Conservation (phyloP, 2,797 vertebrate species). For the Acanthurus lineatus region DNA sequence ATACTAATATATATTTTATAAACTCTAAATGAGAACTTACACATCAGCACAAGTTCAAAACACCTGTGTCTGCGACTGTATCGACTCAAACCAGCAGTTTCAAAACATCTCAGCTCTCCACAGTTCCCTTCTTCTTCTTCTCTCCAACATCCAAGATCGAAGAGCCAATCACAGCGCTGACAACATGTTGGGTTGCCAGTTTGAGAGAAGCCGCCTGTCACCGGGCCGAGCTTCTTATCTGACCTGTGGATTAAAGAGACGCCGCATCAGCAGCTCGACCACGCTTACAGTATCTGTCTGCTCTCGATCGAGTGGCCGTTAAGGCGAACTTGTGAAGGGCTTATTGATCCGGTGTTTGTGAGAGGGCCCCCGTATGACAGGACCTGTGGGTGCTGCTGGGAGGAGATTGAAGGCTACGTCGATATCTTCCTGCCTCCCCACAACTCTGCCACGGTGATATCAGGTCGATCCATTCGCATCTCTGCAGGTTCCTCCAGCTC, state of each 20-base stretch:
- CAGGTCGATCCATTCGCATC: conserved; percentile 48
- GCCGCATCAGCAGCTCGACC: conserved; percentile 26
- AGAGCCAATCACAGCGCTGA: conserved; percentile 9
- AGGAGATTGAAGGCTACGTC: conserved; percentile 38
- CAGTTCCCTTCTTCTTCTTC: conserved; percentile 3
- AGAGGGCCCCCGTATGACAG: conserved; percentile 18
- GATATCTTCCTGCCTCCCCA: conserved; percentile 25
- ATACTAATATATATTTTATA: no score
- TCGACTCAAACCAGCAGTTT: neutral
- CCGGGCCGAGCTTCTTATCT: conserved; percentile 28
- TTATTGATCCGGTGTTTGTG: conserved; percentile 55
- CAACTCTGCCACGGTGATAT: conserved; percentile 18
- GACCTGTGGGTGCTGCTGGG: conserved; percentile 25
- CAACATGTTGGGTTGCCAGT: conserved; percentile 3
- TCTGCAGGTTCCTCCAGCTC: conserved; percentile 19
- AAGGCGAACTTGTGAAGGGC: neutral
- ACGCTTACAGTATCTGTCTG: conserved; percentile 26
- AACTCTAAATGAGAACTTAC: no score
- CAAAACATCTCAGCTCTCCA: neutral
- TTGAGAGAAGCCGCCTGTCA: conserved; percentile 24
- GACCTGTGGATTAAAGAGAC: conserved; percentile 35
- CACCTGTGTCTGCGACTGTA: neutral
- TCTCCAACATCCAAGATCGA: conserved; percentile 6
- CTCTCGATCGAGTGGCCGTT: conserved; percentile 37
- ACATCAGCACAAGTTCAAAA: neutral